phyloP scores from a whole-genome alignment of 2,888 invertebrate species.

The Leucania comma region DNA sequence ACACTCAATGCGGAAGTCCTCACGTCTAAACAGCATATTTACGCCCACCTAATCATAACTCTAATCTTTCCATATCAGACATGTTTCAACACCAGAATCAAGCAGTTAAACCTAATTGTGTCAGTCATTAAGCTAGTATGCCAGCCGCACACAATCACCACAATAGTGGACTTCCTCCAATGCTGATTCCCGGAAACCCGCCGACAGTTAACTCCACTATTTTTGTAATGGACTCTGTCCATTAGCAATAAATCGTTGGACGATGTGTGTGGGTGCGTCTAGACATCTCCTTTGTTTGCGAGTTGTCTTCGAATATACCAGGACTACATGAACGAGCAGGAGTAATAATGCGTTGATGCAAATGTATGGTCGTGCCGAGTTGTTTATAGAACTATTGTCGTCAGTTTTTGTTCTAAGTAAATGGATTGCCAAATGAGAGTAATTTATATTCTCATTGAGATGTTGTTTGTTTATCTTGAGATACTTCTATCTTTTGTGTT shows the following conservation, averaged over 20 bases:
- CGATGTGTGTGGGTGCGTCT: conserved; percentile 65
- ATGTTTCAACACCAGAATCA: conserved; percentile 58
- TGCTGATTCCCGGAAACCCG: conserved; percentile 67
- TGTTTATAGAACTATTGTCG: conserved; percentile 43
- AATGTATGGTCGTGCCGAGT: conserved; percentile 51
- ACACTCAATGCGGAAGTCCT: conserved; percentile 15
- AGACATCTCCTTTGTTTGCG: conserved; percentile 64
- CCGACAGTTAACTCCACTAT: conserved; percentile 71
- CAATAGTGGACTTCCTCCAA: conserved; percentile 61
- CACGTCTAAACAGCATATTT: conserved; percentile 14
- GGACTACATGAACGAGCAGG: conserved; percentile 48
- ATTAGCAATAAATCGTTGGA: conserved; percentile 79
- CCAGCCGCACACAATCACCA: conserved; percentile 55
- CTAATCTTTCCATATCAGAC: conserved; percentile 50
- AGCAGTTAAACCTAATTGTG: conserved; percentile 68
- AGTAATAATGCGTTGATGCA: conserved; percentile 60
- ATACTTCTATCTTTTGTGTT: neutral
- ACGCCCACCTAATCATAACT: conserved; percentile 35
- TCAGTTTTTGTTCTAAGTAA: conserved; percentile 34
- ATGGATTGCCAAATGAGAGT: conserved; percentile 30
- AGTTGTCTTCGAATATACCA: conserved; percentile 48
- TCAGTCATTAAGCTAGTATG: conserved; percentile 62
- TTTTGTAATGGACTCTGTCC: conserved; percentile 84
- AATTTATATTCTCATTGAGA: conserved; percentile 24
- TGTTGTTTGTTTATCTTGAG: conserved; percentile 10